phyloP scores from a whole-genome alignment of 2,797 vertebrate genomes.

The Catamblyrhynchus diadema region DNA sequence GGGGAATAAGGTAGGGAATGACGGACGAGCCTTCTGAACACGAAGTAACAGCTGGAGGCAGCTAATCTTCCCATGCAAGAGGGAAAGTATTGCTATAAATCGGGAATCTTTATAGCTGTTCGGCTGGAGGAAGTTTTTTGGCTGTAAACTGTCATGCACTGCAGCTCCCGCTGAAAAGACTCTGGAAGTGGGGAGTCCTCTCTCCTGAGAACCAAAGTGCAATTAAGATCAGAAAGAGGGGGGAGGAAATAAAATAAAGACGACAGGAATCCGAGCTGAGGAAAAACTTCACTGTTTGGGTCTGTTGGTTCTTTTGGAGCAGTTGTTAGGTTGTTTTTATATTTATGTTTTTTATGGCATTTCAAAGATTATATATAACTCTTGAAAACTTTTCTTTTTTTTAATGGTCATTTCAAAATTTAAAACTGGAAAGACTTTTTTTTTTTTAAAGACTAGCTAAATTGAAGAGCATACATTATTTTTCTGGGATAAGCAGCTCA shows the following conservation, averaged over 20 bases:
- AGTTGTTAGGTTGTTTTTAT: background rate
- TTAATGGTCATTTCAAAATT: background rate
- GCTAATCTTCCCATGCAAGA: background rate
- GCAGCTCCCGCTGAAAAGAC: conserved; percentile 61
- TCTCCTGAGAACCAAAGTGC: conserved; percentile 29
- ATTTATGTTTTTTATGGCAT: background rate
- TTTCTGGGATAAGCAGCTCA: background rate
- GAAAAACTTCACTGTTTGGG: background rate
- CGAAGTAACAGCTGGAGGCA: background rate
- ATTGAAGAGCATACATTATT: background rate
- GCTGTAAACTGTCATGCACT: conserved; percentile 73
- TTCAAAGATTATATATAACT: background rate
- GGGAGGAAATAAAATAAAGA: background rate
- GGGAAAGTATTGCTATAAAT: conserved; percentile 3
- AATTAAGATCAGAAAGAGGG: conserved; percentile 52
- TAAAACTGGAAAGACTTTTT: background rate
- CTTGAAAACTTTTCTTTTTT: background rate
- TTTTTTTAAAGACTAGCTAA: background rate
- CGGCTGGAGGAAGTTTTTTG: conserved; percentile 64
- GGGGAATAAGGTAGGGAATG: background rate
- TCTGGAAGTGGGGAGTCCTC: background rate
- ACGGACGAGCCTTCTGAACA: background rate
- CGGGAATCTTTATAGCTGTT: conserved; percentile 46
- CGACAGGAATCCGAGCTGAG: background rate
- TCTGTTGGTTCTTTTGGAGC: background rate